Conservation (phyloP, 2,797 vertebrate genomes). For the Pseudopleuronectes americanus region DNA sequence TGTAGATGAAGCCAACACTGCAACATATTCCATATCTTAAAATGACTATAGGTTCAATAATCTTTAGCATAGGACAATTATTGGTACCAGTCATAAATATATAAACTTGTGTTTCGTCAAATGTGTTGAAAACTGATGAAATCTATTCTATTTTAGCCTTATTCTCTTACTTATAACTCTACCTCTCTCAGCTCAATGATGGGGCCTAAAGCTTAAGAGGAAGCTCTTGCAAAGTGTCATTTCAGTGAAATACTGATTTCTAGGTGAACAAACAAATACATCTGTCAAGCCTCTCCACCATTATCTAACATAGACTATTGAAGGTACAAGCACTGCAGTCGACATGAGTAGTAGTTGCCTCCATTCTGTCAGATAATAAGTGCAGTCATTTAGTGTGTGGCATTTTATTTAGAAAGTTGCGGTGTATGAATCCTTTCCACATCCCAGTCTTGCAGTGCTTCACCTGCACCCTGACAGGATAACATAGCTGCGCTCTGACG, state of each 20-base stretch:
- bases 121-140: neutral
- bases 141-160: neutral
- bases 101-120: too few species aligned
- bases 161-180: slow-evolving; percentile 13
- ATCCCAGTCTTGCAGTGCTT: slow-evolving; percentile 5
- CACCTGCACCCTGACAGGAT: slow-evolving; percentile 29
- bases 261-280: slow-evolving; percentile 20
- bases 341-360: slow-evolving; percentile 10
- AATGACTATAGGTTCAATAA: too few species aligned
- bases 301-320: slow-evolving; percentile 31
- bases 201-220: slow-evolving; percentile 6
- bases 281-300: slow-evolving; percentile 28
- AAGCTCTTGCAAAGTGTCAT: slow-evolving; percentile 19
- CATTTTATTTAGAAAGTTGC: slow-evolving; percentile 26
- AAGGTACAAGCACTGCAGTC: slow-evolving; percentile 26
- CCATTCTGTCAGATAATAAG: slow-evolving; percentile 12
- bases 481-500: slow-evolving; percentile 1
- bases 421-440: slow-evolving; percentile 4
- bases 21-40: too few species aligned
- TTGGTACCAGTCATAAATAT: too few species aligned
- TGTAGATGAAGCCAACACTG: too few species aligned
- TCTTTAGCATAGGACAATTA: too few species aligned
- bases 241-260: slow-evolving; percentile 29
- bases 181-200: neutral
- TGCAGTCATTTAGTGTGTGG: neutral